Evolutionary conservation across 2,888 invertebrate species (phyloP).

Genomic region (Sinotaia quadrata): DNA sequence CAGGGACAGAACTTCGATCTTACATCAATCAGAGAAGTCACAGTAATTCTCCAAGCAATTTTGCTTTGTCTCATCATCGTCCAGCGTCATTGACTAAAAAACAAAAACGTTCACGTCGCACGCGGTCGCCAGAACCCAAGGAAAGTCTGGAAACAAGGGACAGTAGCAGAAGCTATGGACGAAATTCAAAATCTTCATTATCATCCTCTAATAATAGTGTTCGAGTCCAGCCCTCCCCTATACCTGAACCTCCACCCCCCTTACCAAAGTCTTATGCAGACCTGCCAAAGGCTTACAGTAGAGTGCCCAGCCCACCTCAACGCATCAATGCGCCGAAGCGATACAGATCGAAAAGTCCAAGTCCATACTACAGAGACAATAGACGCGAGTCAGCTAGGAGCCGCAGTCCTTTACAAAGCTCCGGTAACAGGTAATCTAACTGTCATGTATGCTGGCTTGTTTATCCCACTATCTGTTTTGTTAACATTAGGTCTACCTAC

Average conservation of each 20-base stretch:
- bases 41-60: constrained; percentile 52
- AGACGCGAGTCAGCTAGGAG: constrained; percentile 25
- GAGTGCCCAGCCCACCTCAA: constrained; percentile 29
- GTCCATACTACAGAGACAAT: constrained; percentile 30
- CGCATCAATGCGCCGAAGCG: constrained; percentile 50
- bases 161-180: constrained; percentile 2
- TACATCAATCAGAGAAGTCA: constrained; percentile 53
- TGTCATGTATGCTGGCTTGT: too few species aligned
- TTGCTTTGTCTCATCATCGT: constrained; percentile 13
- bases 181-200: too few species aligned
- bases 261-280: constrained; percentile 53
- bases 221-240: constrained; percentile 11
- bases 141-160: constrained; percentile 12
- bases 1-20: constrained; percentile 47
- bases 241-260: constrained; percentile 6
- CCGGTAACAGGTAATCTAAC: constrained; percentile 11
- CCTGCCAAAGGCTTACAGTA: constrained; percentile 56
- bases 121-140: background rate
- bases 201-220: background rate
- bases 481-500: too few species aligned
- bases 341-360: constrained; percentile 53
- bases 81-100: constrained; percentile 12
- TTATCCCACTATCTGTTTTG: too few species aligned
- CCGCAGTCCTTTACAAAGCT: constrained; percentile 18
- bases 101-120: constrained; percentile 14